A percentile compares a stretch with the other conserved stretches of the same genome.
Conservation (phyloP, 2,113 vertebrate species). For the Prunella fulvescens region DNA sequence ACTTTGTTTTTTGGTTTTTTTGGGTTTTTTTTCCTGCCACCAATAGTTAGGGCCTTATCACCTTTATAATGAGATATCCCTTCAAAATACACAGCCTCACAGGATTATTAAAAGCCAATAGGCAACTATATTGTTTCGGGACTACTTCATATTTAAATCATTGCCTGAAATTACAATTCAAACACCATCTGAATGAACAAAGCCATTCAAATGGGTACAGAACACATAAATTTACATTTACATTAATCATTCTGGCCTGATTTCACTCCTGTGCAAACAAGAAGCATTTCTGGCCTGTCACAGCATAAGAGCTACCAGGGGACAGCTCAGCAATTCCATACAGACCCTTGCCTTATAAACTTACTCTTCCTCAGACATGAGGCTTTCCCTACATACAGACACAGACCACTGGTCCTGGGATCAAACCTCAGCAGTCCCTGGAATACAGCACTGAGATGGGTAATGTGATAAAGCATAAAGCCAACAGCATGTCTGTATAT, state of each 20-base stretch:
- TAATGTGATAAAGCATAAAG: neutral
- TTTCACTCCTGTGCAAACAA: neutral
- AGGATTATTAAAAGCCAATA: neutral
- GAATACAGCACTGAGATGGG: neutral
- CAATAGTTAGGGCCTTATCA: neutral
- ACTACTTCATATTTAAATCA: constrained; percentile 34
- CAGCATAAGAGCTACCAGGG: neutral
- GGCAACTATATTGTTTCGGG: neutral
- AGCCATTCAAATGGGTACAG: neutral
- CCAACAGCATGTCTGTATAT: neutral
- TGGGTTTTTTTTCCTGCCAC: neutral
- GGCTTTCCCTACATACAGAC: neutral
- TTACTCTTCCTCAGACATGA: neutral
- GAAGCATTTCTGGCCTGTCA: neutral
- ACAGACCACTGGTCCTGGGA: neutral
- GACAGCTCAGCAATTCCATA: fast-evolving
- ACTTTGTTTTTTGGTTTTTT: neutral
- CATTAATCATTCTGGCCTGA: neutral
- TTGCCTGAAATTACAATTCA: neutral
- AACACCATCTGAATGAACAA: neutral
- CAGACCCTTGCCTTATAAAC: neutral
- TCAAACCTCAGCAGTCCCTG: neutral
- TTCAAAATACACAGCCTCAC: neutral
- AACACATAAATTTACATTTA: neutral
- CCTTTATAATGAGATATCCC: neutral